A percentile compares a stretch with the other conserved stretches of the same genome.
Evolutionary conservation across 2,888 invertebrate species (phyloP).

Genomic region (Onthophagus sagittarius): DNA sequence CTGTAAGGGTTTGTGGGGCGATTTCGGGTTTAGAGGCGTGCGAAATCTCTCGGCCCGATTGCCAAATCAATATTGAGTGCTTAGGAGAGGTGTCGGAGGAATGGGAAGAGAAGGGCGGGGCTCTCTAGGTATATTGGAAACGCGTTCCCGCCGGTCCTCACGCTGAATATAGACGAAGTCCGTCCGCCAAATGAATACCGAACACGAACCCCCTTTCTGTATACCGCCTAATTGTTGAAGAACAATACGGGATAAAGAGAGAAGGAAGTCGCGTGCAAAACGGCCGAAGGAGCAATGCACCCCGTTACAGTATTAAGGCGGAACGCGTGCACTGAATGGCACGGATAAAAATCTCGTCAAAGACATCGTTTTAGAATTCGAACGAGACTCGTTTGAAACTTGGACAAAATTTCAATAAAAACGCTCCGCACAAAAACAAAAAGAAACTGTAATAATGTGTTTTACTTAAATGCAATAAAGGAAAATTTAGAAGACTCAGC

Average conservation of each 20-base stretch:
- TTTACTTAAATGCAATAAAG: neutral
- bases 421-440: too few relatives aligned
- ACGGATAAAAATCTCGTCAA: neutral
- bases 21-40: neutral
- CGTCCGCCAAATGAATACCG: conserved; percentile 5
- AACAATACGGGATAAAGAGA: neutral
- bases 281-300: neutral
- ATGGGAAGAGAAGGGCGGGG: neutral
- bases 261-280: neutral
- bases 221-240: conserved; percentile 2
- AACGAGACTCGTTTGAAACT: neutral
- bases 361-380: neutral
- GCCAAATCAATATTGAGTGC: conserved; percentile 8
- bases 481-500: neutral
- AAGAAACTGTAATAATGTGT: neutral
- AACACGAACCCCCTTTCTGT: neutral
- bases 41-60: conserved; percentile 10
- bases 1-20: neutral
- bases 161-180: conserved; percentile 9
- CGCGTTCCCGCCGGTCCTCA: conserved; percentile 2
- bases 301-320: neutral
- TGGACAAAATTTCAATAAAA: too few relatives aligned
- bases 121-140: neutral
- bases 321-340: neutral
- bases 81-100: neutral